Percentiles rank a stretch among this genome's conserved stretches.
These are phyloP conservation scores for Agrotis ipsilon DNA, from an alignment of 2,888 invertebrate species.

Conservation along the genomic window DNA sequence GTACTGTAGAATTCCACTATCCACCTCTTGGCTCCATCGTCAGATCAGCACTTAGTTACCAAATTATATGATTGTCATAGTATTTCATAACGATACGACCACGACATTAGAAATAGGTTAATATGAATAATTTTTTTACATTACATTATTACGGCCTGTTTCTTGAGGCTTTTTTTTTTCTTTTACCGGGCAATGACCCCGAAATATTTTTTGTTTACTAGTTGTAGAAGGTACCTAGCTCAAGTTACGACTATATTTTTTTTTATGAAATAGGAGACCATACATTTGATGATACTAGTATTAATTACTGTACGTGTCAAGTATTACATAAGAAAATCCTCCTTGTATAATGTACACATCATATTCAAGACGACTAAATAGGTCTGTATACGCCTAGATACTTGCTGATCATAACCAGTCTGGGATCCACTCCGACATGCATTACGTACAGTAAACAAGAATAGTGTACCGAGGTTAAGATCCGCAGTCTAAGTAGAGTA, in stretches of 20 bases:
- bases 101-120: no score
- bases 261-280: neutral
- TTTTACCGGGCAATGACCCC: constrained; percentile 14
- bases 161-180: neutral
- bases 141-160: no score
- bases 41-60: no score
- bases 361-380: constrained; percentile 38
- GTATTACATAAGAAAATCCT: constrained; percentile 34
- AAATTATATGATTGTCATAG: no score
- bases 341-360: constrained; percentile 30
- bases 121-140: no score
- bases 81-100: no score
- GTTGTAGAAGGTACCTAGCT: neutral
- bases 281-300: constrained; percentile 1
- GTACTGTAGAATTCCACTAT: no score
- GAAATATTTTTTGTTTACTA: constrained; percentile 10
- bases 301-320: neutral
- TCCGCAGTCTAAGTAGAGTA: constrained; percentile 78
- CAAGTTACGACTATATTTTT: neutral
- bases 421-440: constrained; percentile 66
- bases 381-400: constrained; percentile 48
- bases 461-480: constrained; percentile 79
- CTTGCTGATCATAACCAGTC: constrained; percentile 71
- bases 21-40: no score
- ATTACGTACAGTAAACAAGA: constrained; percentile 70